These are phyloP conservation scores for Galerucella nymphaeae DNA, from an alignment of 2,888 invertebrate genomes.

Conservation along the genomic window DNA sequence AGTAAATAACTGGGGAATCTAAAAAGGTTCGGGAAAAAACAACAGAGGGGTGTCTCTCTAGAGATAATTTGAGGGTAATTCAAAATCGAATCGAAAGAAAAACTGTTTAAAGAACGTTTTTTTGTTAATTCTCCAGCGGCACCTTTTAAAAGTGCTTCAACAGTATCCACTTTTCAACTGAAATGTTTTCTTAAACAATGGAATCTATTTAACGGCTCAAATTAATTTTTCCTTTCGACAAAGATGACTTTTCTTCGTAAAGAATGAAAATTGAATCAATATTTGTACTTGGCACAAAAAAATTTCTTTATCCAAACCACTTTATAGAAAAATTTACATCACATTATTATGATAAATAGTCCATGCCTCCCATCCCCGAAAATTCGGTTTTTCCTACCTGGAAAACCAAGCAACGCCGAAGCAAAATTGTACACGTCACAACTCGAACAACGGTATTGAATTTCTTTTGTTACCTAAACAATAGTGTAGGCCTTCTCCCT, in stretches of 20 bases:
- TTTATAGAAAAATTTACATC: no score
- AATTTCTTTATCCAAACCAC: no score
- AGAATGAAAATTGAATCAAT: no score
- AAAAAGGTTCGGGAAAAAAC: no score
- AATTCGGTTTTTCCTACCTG: neutral
- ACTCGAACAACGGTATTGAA: conserved; percentile 45
- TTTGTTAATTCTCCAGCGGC: conserved; percentile 15
- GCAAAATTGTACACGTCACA: conserved; percentile 14
- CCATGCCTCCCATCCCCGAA: no score
- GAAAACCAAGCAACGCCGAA: neutral
- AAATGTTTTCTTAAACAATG: conserved; percentile 31
- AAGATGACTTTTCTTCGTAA: neutral
- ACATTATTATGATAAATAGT: no score
- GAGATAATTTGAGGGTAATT: neutral
- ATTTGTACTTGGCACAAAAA: no score
- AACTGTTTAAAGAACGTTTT: neutral
- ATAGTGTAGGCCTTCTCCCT: conserved; percentile 36
- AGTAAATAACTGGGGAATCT: neutral
- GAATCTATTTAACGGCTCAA: conserved; percentile 38
- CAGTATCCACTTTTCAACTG: conserved; percentile 20
- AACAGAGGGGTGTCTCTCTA: neutral
- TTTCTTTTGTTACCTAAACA: conserved; percentile 51
- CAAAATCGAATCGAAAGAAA: neutral
- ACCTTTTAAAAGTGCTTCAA: conserved; percentile 25
- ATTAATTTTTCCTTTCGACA: conserved; percentile 27